Percentiles rank a stretch among this genome's conserved stretches.
phyloP scores from a whole-genome alignment of 1,140 invertebrate genomes.

The Pseudomyrmex dendroicus region DNA sequence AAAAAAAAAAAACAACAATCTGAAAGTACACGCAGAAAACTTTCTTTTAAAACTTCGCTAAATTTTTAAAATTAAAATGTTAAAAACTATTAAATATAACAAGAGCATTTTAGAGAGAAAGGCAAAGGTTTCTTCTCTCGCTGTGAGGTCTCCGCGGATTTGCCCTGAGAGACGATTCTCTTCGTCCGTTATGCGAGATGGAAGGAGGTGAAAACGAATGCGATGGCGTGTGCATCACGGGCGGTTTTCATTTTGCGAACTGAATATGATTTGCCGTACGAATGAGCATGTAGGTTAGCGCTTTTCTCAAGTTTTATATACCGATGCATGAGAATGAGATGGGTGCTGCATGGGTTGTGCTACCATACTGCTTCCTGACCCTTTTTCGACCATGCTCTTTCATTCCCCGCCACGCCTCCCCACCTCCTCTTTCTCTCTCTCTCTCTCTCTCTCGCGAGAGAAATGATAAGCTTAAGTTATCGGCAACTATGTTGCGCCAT shows the following conservation, averaged over 20 bases:
- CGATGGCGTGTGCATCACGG: constrained; percentile 60
- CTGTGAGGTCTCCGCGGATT: neutral
- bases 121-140: neutral
- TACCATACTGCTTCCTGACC: constrained; percentile 27
- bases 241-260: constrained; percentile 77
- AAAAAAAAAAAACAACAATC: too few relatives aligned
- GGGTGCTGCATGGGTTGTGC: constrained; percentile 25
- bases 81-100: neutral
- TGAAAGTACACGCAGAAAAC: neutral
- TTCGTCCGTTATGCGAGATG: neutral
- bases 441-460: neutral
- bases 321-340: constrained; percentile 19
- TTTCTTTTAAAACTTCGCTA: neutral
- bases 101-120: neutral
- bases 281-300: constrained; percentile 76
- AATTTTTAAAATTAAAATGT: constrained; percentile 3
- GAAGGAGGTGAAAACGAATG: constrained; percentile 16
- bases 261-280: constrained; percentile 77
- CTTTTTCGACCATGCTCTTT: constrained; percentile 36
- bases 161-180: constrained; percentile 27
- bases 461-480: constrained; percentile 17
- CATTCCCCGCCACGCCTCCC: constrained; percentile 4
- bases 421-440: neutral
- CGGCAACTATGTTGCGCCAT: neutral
- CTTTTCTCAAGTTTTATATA: constrained; percentile 61